These are phyloP conservation scores for Cacatua alba DNA, from an alignment of 2,113 vertebrate genomes.

Conservation along the genomic window DNA sequence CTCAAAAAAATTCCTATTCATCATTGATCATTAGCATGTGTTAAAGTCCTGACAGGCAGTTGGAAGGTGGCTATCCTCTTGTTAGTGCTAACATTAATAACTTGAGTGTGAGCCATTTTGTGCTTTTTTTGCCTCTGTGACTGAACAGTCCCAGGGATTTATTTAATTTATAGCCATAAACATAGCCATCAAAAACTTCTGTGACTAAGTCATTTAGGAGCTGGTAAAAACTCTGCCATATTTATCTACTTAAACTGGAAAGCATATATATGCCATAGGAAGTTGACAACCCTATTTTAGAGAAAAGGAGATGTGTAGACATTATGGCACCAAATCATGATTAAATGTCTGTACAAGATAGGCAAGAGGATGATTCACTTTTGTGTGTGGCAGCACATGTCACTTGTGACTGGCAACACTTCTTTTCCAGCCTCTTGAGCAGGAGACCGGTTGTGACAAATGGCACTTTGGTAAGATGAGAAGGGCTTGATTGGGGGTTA, in stretches of 20 bases:
- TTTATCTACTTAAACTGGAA: not conserved
- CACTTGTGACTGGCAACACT: not conserved
- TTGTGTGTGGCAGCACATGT: not conserved
- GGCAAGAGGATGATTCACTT: not conserved
- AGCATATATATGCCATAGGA: rapidly evolving
- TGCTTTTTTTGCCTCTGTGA: not conserved
- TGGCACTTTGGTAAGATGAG: not conserved
- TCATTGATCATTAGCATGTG: rapidly evolving
- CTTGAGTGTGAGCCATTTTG: not conserved
- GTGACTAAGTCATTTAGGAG: not conserved
- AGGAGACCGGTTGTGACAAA: not conserved
- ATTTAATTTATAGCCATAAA: not conserved
- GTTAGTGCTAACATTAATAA: not conserved
- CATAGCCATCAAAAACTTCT: not conserved
- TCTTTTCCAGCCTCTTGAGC: not conserved
- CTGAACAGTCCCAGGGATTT: not conserved
- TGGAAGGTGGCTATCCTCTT: not conserved
- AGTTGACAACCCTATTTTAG: not conserved
- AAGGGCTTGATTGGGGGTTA: not conserved
- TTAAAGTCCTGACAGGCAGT: not conserved
- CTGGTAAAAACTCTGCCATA: not conserved
- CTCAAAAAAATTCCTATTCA: not conserved
- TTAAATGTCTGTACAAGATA: not conserved
- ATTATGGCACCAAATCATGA: not conserved
- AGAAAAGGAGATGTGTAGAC: not conserved